Base-by-base conservation (phyloP, 2,888 invertebrate species). In the Coenonympha arcania region DNA sequence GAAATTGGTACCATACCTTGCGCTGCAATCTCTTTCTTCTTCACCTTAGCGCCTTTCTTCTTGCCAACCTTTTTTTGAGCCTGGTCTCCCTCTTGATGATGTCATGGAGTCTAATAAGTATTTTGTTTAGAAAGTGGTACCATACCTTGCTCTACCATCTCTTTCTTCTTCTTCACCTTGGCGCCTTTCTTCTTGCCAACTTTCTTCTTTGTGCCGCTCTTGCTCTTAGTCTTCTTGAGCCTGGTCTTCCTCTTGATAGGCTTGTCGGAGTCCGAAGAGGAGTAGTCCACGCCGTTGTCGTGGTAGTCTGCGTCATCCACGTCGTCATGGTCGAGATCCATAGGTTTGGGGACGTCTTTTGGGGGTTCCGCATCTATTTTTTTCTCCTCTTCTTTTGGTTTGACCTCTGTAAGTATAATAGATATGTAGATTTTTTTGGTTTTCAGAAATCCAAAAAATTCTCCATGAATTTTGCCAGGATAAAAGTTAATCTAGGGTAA, bases 211-310 rank as follows among this genome's bases (percentile, higher is more conserved):
- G 69, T 64, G 8, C 61, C 65, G 30, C 36, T 48, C 16, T 58
- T 57, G 26, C 42, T 42, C 22, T 59, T 57, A 2, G 54, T 41
- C 22, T 55, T 59, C 48, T 58, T 58, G 6, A 37, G 61, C 45
- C 62, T 70, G 11, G 62, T 54, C 37, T 73, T 78, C 59, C 68
- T 72, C 54, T 76, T 76, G 28, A 83, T 73, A 0, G 84, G 83
- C 42, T 79, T 82, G 48, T 83, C 81, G 0, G 82, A 83, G 56
- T 81, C 76, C 0, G 81, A 81, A 0, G 76, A 72, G 0, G 76
- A 73, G 57, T 71, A 76, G 28, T 76, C 76, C 2, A 45, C 2
- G 4, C 45, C 36, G 19, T 45, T 45, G 36, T 58, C 61, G 8
- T 60, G 60, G 6, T 63, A 62, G 15, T 63, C 59, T 9, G 59